Conservation (phyloP, 2,113 vertebrate species). For the Philantomba maxwellii region DNA sequence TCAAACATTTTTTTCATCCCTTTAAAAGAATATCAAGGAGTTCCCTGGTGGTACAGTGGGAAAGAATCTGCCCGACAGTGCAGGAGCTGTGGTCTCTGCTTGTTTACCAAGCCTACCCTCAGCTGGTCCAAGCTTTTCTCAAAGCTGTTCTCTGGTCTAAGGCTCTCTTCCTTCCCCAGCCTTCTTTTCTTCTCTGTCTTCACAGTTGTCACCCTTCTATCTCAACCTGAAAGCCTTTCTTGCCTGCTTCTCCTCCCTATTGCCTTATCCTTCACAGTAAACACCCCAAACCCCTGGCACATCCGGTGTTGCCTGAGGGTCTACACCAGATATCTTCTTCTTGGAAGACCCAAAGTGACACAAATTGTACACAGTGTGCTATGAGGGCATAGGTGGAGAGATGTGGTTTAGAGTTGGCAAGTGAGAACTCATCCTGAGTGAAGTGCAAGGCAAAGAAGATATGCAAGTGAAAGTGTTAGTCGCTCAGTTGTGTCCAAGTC, state of each 20-base stretch:
- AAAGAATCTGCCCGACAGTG: background rate
- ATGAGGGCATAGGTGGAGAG: background rate
- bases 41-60: background rate
- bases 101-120: background rate
- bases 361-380: background rate
- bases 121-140: background rate
- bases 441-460: background rate
- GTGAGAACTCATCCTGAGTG: too few species aligned
- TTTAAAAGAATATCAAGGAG: background rate
- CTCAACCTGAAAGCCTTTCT: background rate
- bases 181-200: background rate
- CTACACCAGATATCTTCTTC: background rate
- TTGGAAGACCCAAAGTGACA: background rate
- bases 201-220: background rate
- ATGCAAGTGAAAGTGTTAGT: background rate
- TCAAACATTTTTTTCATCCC: background rate
- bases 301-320: too few species aligned
- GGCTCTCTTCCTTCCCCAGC: background rate
- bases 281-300: background rate
- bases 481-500: background rate
- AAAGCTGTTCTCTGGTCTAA: background rate
- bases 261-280: background rate
- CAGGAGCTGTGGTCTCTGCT: fast-evolving
- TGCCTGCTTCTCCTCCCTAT: background rate
- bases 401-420: background rate